These are phyloP conservation scores for Hemibagrus wyckioides DNA, from an alignment of 2,113 vertebrate species.

Conservation along the genomic window DNA sequence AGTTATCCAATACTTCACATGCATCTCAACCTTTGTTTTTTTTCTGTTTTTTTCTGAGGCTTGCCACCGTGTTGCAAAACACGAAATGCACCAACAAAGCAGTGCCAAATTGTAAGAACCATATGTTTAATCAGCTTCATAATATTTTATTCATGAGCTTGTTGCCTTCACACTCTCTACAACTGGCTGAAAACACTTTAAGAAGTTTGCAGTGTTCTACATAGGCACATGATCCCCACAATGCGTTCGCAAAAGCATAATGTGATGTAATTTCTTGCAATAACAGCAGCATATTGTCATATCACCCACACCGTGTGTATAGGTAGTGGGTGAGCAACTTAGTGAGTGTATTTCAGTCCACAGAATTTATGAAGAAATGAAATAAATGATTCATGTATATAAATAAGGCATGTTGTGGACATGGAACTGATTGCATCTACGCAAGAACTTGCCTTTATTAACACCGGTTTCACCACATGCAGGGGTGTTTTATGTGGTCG, in stretches of 20 bases:
- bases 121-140: constrained; percentile 15
- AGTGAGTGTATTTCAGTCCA: constrained; percentile 40
- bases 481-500: background rate
- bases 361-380: constrained; percentile 49
- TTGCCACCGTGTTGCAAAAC: constrained; percentile 7
- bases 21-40: constrained; percentile 8
- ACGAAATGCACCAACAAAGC: constrained; percentile 22
- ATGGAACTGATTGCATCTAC: background rate
- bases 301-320: constrained; percentile 23
- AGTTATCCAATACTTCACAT: background rate
- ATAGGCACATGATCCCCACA: constrained; percentile 19
- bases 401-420: constrained; percentile 2
- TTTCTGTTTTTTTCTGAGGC: background rate
- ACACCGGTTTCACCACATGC: background rate
- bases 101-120: constrained; percentile 5
- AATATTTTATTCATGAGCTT: constrained; percentile 32
- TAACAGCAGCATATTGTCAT: constrained; percentile 32
- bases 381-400: background rate
- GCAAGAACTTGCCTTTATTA: constrained; percentile 17
- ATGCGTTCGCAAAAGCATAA: constrained; percentile 25
- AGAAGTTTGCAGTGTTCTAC: constrained; percentile 24
- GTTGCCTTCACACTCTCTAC: constrained; percentile 57
- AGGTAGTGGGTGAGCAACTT: constrained; percentile 26
- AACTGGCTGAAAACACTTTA: constrained; percentile 33
- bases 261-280: constrained; percentile 43